A percentile compares a stretch with the other conserved stretches of the same genome.
These are phyloP conservation scores for Chrysolophus pictus DNA, from an alignment of 2,797 vertebrate genomes.

Conservation along the genomic window DNA sequence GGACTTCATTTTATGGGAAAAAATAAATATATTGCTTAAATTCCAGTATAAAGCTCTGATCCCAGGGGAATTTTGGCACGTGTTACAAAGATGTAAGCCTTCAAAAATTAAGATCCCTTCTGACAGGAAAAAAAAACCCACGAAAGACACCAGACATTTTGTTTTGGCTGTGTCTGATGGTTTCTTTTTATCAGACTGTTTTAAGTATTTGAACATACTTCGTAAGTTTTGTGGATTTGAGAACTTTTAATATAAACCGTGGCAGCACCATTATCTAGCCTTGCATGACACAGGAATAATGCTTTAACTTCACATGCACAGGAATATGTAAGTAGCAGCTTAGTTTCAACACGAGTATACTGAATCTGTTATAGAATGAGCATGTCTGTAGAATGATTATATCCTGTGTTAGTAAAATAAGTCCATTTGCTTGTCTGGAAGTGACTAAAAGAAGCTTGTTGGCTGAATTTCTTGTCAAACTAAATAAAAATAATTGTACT, in stretches of 20 bases:
- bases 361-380: neutral
- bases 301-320: neutral
- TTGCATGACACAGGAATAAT: neutral
- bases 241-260: neutral
- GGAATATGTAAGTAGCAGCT: neutral
- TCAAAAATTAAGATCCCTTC: neutral
- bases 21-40: neutral
- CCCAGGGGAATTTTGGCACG: conserved; percentile 7
- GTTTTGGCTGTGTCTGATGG: neutral
- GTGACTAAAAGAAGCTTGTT: conserved; percentile 36
- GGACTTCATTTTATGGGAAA: neutral
- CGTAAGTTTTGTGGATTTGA: neutral
- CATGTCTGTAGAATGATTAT: conserved; percentile 11
- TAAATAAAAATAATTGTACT: conserved; percentile 42
- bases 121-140: neutral
- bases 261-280: neutral
- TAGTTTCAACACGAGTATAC: neutral
- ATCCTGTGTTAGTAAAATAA: neutral
- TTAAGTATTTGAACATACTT: neutral
- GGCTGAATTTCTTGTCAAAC: conserved; percentile 50
- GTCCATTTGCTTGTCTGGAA: conserved; percentile 35
- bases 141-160: neutral
- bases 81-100: neutral
- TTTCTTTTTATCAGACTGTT: neutral
- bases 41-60: neutral